These are phyloP conservation scores for Aplidium turbinatum DNA, from an alignment of 23 tunicate genomes.

Conservation along the genomic window DNA sequence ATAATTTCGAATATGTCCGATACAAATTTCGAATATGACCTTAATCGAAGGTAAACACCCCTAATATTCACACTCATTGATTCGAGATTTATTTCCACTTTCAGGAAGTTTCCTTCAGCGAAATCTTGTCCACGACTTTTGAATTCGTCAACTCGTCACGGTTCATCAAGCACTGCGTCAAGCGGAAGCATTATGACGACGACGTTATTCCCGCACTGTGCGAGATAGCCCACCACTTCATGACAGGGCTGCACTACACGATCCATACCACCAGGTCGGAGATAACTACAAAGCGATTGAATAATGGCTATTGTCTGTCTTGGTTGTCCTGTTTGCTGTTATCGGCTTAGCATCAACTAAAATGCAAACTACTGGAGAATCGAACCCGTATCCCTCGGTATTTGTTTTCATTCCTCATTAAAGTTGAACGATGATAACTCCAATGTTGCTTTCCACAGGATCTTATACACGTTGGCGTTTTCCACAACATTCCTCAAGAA, in stretches of 20 bases:
- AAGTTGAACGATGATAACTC: too few species aligned
- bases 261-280: constrained; percentile 64
- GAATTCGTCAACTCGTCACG: constrained; percentile 30
- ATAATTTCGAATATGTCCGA: too few species aligned
- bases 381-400: too few species aligned
- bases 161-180: constrained; percentile 26
- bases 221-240: constrained; percentile 42
- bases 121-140: neutral
- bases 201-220: constrained; percentile 9
- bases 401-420: too few species aligned
- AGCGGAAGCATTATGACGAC: neutral
- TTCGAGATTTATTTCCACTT: too few species aligned
- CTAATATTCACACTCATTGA: too few species aligned
- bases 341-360: too few species aligned
- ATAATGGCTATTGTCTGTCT: neutral
- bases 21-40: too few species aligned
- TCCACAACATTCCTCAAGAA: constrained; percentile 40
- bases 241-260: neutral
- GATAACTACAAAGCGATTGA: too few species aligned
- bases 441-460: constrained; percentile 18
- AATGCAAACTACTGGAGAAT: too few species aligned
- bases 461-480: constrained; percentile 58
- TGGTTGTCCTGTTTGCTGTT: too few species aligned
- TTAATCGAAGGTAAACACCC: too few species aligned
- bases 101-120: neutral